These are phyloP conservation scores for Varanus salvator DNA, from an alignment of 2,113 vertebrate genomes.

Conservation along the genomic window DNA sequence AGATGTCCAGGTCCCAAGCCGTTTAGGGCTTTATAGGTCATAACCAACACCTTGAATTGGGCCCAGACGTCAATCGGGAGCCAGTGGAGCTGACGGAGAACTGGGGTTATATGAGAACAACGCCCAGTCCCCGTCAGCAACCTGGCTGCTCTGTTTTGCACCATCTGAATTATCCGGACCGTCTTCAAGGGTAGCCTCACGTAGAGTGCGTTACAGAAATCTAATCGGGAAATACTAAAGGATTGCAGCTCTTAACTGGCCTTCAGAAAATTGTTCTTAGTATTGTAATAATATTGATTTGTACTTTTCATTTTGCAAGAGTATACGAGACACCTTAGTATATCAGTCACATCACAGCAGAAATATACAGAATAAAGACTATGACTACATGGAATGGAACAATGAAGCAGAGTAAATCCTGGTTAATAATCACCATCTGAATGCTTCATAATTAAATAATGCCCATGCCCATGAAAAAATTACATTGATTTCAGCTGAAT, in stretches of 20 bases:
- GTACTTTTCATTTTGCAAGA: neutral
- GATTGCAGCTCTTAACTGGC: neutral
- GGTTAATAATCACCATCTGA: neutral
- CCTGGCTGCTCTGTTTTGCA: no score
- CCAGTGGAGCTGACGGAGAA: no score
- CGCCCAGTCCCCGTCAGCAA: no score
- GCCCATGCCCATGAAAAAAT: neutral
- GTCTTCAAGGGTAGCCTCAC: no score
- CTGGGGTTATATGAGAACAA: no score
- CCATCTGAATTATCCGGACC: no score
- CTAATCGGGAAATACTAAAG: neutral
- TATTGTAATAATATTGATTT: neutral
- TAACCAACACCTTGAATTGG: no score
- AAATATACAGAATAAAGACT: neutral
- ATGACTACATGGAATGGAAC: neutral
- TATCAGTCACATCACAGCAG: neutral
- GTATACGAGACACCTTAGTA: neutral
- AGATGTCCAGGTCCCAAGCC: no score
- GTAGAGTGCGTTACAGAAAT: no score
- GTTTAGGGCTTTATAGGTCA: no score
- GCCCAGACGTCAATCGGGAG: no score
- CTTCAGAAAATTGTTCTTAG: neutral
- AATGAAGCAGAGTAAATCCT: neutral
- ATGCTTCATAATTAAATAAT: neutral
- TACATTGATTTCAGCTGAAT: neutral